Base-by-base conservation (phyloP, 1,140 invertebrate genomes). In the Dermatophagoides farinae region DNA sequence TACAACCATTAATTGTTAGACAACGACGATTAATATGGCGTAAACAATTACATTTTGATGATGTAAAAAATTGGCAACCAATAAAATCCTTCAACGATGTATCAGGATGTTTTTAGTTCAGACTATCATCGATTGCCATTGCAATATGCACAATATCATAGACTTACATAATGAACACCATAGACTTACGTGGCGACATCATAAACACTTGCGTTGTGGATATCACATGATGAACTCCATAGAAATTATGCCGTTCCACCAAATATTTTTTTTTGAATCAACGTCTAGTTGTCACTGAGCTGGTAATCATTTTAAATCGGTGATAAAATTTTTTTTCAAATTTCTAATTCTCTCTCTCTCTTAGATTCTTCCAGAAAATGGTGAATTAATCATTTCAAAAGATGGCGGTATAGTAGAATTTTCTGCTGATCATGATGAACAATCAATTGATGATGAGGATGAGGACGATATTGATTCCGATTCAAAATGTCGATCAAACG, bases 61-160 rank as follows among this genome's bases (percentile, higher is more conserved):
- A 55, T 40, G 6, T 31, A 41, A 44, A 20, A n/a, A 55, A 55
- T 25, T 55, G 53, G 53, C 53, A 38, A 20, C 53, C 53, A n/a
- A n/a, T n/a, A n/a, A n/a, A 11, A n/a, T 44, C 38, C 2, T 38
- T 31, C 25, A 23, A 5, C 53, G n/a, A n/a, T n/a, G n/a, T n/a
- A n/a, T n/a, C n/a, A n/a, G n/a, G n/a, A n/a, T n/a, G n/a, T n/a
- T n/a, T n/a, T n/a, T n/a, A n/a, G n/a, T n/a, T n/a, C n/a, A n/a
- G n/a, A n/a, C n/a, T n/a, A n/a, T n/a, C n/a, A n/a, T n/a, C n/a
- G n/a, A n/a, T n/a, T n/a, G n/a, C n/a, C n/a, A n/a, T n/a, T n/a
- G n/a, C n/a, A n/a, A n/a, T n/a, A n/a, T n/a, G n/a, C n/a, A n/a
- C n/a, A n/a, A n/a, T n/a, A n/a, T n/a, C n/a, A n/a, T n/a, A n/a